Percentiles rank a stretch among this genome's conserved stretches.
These are phyloP conservation scores for Procambarus virginalis DNA, from an alignment of 1,140 invertebrate species.

Conservation along the genomic window DNA sequence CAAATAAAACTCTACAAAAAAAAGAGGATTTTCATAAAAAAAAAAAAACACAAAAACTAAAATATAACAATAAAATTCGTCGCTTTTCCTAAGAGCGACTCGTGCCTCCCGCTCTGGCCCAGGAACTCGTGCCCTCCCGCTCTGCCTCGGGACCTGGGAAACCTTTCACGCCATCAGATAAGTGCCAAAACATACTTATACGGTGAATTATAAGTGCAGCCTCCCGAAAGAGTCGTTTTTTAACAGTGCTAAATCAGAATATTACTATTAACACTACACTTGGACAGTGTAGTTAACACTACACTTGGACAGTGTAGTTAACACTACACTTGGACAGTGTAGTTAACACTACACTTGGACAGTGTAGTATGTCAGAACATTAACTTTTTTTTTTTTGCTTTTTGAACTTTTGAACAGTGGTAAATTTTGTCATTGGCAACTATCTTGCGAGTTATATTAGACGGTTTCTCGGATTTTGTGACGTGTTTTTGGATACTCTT, in stretches of 20 bases:
- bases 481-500: not conserved
- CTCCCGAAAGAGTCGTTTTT: not conserved
- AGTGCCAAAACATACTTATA: not conserved
- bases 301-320: too few species aligned
- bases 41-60: too few species aligned
- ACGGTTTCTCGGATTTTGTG: not conserved
- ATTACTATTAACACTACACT: too few species aligned
- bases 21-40: too few species aligned
- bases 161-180: not conserved
- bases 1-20: too few species aligned
- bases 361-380: too few species aligned
- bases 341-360: too few species aligned
- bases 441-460: not conserved
- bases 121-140: too few species aligned
- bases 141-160: too few species aligned
- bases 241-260: not conserved
- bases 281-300: too few species aligned
- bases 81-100: not conserved
- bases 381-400: not conserved
- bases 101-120: not conserved
- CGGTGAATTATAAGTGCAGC: not conserved
- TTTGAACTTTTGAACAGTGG: not conserved
- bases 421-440: not conserved
- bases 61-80: not conserved
- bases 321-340: too few species aligned